phyloP scores from a whole-genome alignment of 2,113 vertebrate species.

The Neopipo cinnamomea region DNA sequence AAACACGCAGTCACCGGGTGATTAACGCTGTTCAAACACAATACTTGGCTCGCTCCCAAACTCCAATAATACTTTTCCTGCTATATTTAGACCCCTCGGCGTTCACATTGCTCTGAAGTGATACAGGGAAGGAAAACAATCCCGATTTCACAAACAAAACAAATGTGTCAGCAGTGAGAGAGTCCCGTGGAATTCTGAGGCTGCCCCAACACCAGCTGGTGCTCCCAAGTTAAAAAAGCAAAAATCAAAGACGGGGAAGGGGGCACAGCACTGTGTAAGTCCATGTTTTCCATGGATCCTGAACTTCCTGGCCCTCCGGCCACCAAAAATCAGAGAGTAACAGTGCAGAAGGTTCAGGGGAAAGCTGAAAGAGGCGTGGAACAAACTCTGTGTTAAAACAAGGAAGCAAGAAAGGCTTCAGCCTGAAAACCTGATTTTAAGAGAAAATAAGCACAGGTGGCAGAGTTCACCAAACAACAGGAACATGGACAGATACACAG shows the following conservation, averaged over 20 bases:
- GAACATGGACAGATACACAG: background rate
- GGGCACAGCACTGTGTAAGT: background rate
- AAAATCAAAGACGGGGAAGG: background rate
- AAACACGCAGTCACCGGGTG: conserved; percentile 29
- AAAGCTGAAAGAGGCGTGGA: background rate
- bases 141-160: conserved; percentile 4
- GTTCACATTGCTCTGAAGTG: conserved; percentile 43
- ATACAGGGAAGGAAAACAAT: conserved; percentile 41
- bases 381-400: background rate
- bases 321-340: background rate
- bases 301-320: background rate
- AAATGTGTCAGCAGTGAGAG: background rate
- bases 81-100: conserved; percentile 48
- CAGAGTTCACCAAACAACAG: background rate
- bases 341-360: background rate
- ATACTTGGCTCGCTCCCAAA: conserved; percentile 55
- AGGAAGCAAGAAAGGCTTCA: background rate
- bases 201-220: background rate
- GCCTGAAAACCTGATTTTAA: background rate
- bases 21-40: conserved; percentile 62
- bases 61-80: conserved; percentile 49
- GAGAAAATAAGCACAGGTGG: background rate
- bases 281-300: background rate
- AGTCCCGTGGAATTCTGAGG: background rate
- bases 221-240: background rate